Evolutionary conservation across 2,797 vertebrate genomes (phyloP).

Genomic region (Discoglossus pictus): DNA sequence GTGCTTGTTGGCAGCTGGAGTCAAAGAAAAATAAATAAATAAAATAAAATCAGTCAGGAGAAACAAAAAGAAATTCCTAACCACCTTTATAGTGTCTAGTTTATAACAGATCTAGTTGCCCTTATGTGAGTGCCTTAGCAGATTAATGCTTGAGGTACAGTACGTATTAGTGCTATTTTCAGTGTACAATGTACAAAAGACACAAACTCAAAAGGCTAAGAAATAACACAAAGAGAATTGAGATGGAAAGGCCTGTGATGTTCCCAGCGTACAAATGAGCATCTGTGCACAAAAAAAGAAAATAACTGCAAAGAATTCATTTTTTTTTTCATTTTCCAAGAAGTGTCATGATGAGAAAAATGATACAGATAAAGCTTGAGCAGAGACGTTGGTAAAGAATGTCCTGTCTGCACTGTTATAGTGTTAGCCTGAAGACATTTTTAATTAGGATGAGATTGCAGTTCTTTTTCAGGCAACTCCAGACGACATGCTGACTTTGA

Average conservation of each 20-base stretch:
- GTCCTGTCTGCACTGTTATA: slow-evolving; percentile 42
- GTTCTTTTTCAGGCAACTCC: slow-evolving; percentile 37
- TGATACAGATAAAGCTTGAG: slow-evolving; percentile 44
- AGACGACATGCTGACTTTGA: slow-evolving; percentile 47
- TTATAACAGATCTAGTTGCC: slow-evolving; percentile 33
- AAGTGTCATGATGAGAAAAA: slow-evolving; percentile 50
- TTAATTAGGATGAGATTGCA: slow-evolving; percentile 51
- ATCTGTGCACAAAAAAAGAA: slow-evolving; percentile 46
- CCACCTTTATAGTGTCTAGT: slow-evolving; percentile 18
- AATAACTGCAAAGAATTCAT: slow-evolving; percentile 40
- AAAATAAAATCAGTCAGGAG: slow-evolving; percentile 30
- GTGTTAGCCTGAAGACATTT: slow-evolving; percentile 49
- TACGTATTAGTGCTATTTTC: slow-evolving; percentile 40
- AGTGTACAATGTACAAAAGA: slow-evolving; percentile 25
- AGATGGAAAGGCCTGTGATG: slow-evolving; percentile 36
- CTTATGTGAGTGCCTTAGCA: slow-evolving; percentile 27
- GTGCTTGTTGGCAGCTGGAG: slow-evolving; percentile 27
- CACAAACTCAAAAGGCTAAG: slow-evolving; percentile 35
- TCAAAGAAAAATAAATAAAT: slow-evolving; percentile 37
- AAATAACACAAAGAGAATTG: slow-evolving; percentile 34
- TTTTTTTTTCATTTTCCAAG: slow-evolving; percentile 26
- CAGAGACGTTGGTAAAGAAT: slow-evolving; percentile 46
- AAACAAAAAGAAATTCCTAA: slow-evolving; percentile 35
- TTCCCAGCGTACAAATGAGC: slow-evolving; percentile 45
- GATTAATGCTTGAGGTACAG: slow-evolving; percentile 37